Evolutionary conservation across 2,797 vertebrate genomes (phyloP).

Genomic region (Chloroceryle amazona): DNA sequence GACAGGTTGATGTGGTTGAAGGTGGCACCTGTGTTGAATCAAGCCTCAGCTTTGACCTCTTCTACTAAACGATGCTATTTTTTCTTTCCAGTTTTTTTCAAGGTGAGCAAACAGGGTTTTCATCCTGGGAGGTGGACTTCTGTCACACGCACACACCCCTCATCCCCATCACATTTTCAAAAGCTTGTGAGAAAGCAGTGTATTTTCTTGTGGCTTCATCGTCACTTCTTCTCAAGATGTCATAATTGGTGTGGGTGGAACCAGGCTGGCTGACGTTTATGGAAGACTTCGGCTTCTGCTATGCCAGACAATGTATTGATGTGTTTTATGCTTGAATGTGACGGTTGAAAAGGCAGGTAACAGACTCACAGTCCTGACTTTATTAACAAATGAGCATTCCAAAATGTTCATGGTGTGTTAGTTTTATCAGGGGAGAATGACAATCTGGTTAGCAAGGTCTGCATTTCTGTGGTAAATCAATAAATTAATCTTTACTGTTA

Average conservation of each 20-base stretch:
- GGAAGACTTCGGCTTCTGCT: not conserved
- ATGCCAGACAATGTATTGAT: not conserved
- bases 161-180: not conserved
- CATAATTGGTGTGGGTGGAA: conserved; percentile 8
- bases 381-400: not conserved
- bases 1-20: not conserved
- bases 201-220: not conserved
- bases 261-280: not conserved
- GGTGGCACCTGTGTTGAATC: not conserved
- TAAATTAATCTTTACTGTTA: not conserved
- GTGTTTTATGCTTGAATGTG: not conserved
- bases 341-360: conserved; percentile 22
- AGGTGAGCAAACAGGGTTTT: not conserved
- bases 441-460: not conserved
- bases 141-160: no score
- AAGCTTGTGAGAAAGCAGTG: not conserved
- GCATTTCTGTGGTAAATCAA: not conserved
- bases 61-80: not conserved
- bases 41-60: not conserved
- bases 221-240: not conserved
- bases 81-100: not conserved
- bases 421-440: not conserved
- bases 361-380: not conserved
- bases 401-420: not conserved
- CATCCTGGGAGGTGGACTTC: not conserved